Conservation (phyloP, 2,888 invertebrate species). For the Apodemia mormo region DNA sequence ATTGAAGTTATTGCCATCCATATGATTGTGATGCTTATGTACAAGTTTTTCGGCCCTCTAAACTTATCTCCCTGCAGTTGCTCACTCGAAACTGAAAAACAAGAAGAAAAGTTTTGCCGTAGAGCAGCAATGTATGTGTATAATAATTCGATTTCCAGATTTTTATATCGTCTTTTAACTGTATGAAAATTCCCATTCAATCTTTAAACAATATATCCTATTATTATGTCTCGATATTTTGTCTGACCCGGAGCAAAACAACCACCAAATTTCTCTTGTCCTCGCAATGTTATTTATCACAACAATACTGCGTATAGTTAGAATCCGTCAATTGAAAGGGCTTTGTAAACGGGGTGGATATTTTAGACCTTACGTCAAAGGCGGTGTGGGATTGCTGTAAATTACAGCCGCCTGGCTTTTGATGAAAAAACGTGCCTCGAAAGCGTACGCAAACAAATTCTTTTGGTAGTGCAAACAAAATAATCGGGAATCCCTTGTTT, state of each 20-base stretch:
- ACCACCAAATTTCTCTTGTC: not conserved
- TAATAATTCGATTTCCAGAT: too few species aligned
- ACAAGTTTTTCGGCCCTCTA: too few species aligned
- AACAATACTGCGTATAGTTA: conserved; percentile 1
- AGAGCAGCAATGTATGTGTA: too few species aligned
- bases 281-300: not conserved
- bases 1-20: too few species aligned
- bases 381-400: conserved; percentile 5
- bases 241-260: not conserved
- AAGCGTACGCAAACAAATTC: conserved; percentile 7
- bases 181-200: too few species aligned
- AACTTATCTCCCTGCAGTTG: too few species aligned
- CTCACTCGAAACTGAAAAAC: too few species aligned
- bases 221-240: not conserved
- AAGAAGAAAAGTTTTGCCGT: too few species aligned
- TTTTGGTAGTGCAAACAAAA: not conserved
- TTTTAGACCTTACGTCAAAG: conserved; percentile 5
- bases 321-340: conserved; percentile 12
- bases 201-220: not conserved
- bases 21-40: too few species aligned
- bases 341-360: conserved; percentile 5
- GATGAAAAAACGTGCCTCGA: not conserved
- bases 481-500: not conserved
- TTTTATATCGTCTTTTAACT: too few species aligned
- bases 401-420: conserved; percentile 5